Evolutionary conservation across 2,113 vertebrate species (phyloP), one percentile per base, ranked within the genome.

Genomic region (Anoplopoma fimbria): DNA sequence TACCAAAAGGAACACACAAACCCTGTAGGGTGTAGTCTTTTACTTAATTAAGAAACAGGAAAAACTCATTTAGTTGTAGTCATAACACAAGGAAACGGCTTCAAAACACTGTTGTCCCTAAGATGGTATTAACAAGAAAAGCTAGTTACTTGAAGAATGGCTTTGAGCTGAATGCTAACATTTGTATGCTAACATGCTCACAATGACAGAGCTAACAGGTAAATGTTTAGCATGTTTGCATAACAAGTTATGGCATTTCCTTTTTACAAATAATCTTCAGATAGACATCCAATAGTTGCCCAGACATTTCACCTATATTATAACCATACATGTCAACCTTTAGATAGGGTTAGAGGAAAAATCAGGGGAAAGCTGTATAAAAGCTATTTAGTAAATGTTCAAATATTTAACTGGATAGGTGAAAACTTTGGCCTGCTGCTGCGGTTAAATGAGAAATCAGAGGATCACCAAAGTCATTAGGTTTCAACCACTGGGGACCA

Each of bases 11-110:
- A 60, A 36, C 36, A 45, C 29, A 45, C 27, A 51, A 23, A 15
- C 64, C 2, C 29, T 58, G 49, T 23, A 36, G 49, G 68, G 73
- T 53, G 53, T 68, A 61, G 61, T 57, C 19, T 57, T 29, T 9
- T 72, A 64, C 25, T 13, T 17, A 58, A 51, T 69, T 42, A 33
- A 42, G 13, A 79, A 19, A 9, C 13, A n/a, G 67, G 21, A 62
- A 69, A 69, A 34, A 69, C 23, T 69, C 1, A 67, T 69, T 47
- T 36, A 29, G 33, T 4, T 12, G 7, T 47, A 36, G 40, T 60
- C 70, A 61, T 29, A 79, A 84, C 69, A 73, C 3, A n/a, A 29
- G 23, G 27, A 67, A 72, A 29, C 31, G 29, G 15, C 63, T 67
- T 8, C 9, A 68, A 21, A 9, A 47, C 25, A 7, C 13, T 40